phyloP scores from a whole-genome alignment of 1,140 invertebrate species.

The Glossosoma conforme region DNA sequence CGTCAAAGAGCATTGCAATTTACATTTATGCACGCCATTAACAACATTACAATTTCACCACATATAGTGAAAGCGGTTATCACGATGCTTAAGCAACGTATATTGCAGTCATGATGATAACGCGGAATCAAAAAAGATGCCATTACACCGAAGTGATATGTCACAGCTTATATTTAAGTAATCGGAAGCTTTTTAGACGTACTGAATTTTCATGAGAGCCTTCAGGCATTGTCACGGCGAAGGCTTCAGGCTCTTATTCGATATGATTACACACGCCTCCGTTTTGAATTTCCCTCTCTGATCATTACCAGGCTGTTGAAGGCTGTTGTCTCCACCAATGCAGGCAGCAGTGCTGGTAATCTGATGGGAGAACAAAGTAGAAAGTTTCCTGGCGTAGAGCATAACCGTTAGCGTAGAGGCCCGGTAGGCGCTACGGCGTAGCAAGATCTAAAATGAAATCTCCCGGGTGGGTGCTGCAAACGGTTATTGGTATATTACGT shows the following conservation, averaged over 20 bases:
- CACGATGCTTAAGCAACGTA: too few relatives aligned
- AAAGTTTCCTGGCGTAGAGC: conserved; percentile 18
- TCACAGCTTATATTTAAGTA: too few relatives aligned
- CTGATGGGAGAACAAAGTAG: conserved; percentile 18
- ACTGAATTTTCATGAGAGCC: too few relatives aligned
- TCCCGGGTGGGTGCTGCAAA: conserved; percentile 12
- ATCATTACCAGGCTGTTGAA: conserved; percentile 23
- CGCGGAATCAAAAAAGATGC: too few relatives aligned
- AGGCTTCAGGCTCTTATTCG: neutral
- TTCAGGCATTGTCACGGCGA: too few relatives aligned
- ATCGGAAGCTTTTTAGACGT: too few relatives aligned
- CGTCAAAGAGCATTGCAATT: too few relatives aligned
- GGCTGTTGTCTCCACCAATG: conserved; percentile 12
- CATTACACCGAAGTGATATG: too few relatives aligned
- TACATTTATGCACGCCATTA: too few relatives aligned
- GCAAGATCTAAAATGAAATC: conserved; percentile 32
- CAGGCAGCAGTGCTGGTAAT: conserved; percentile 4
- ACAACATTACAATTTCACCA: too few relatives aligned
- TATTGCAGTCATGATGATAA: too few relatives aligned
- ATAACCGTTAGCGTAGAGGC: conserved; percentile 20
- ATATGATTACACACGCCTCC: conserved; percentile 14
- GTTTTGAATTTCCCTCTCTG: conserved; percentile 11
- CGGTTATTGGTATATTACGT: conserved; percentile 23
- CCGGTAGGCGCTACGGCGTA: conserved; percentile 15
- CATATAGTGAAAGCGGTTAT: too few relatives aligned